Evolutionary conservation across 2,113 vertebrate species (phyloP).

Genomic region (Calyptommatus sinebrachiatus): DNA sequence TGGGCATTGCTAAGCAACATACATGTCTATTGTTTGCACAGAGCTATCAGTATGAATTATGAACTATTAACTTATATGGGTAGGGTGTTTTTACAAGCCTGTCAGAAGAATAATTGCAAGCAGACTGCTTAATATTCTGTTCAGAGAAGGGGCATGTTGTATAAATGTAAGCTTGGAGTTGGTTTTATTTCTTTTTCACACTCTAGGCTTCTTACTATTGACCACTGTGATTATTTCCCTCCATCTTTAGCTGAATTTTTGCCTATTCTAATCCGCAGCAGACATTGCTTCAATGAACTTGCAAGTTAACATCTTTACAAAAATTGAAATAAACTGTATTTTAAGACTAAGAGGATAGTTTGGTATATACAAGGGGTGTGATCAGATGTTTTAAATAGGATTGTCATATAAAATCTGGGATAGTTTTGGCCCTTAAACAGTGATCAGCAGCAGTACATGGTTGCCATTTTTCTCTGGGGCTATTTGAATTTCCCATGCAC

Average conservation of each 20-base stretch:
- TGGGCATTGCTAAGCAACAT: conserved; percentile 56
- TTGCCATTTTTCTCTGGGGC: too few relatives aligned
- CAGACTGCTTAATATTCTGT: conserved; percentile 36
- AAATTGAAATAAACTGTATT: not conserved
- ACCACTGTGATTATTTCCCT: not conserved
- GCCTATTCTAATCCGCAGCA: not conserved
- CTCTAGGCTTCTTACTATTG: not conserved
- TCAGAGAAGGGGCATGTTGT: conserved; percentile 7
- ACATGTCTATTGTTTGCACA: conserved; percentile 50
- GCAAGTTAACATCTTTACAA: not conserved
- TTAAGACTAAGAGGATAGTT: not conserved
- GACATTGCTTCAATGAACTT: not conserved
- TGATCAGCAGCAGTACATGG: too few relatives aligned
- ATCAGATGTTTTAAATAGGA: too few relatives aligned
- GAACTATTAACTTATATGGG: conserved; percentile 44
- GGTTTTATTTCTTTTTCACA: conserved; percentile 14
- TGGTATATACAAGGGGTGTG: not conserved
- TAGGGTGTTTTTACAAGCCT: conserved; percentile 44
- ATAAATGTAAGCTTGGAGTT: conserved; percentile 2
- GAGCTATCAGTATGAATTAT: conserved; percentile 48
- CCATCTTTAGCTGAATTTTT: not conserved
- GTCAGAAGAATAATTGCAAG: conserved; percentile 36
- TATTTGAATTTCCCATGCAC: too few relatives aligned
- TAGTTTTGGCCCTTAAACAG: too few relatives aligned
- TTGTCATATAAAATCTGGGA: too few relatives aligned